These are phyloP conservation scores for Aegypius monachus DNA, from an alignment of 2,113 vertebrate genomes.

Conservation along the genomic window DNA sequence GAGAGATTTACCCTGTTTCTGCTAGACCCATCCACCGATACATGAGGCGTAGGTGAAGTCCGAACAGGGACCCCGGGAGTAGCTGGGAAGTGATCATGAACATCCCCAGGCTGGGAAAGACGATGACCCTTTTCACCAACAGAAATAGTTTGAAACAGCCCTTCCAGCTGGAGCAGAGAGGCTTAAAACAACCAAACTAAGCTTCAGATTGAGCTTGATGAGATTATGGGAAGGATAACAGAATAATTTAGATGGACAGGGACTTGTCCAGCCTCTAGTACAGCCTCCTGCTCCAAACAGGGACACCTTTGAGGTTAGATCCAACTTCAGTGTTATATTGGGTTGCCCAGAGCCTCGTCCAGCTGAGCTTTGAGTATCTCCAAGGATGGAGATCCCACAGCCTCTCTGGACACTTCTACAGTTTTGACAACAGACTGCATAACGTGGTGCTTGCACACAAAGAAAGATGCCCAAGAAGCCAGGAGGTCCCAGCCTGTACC, in stretches of 20 bases:
- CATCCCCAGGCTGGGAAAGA: neutral
- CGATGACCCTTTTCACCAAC: neutral
- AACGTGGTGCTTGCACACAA: accelerated
- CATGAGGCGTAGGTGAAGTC: neutral
- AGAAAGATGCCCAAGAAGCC: neutral
- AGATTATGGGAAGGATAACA: neutral
- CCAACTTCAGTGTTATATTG: neutral
- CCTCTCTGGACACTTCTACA: neutral
- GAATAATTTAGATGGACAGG: neutral
- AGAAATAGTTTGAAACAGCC: neutral
- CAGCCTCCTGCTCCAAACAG: neutral
- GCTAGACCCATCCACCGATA: neutral
- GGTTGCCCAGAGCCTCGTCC: neutral
- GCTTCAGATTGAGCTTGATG: neutral
- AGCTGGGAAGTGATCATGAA: neutral
- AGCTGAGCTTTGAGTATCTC: neutral
- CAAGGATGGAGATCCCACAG: neutral
- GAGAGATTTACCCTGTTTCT: neutral
- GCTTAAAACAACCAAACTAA: neutral
- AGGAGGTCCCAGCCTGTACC: neutral
- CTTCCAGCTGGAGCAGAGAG: neutral
- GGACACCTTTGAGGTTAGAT: neutral
- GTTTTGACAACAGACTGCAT: neutral
- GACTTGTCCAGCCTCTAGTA: neutral
- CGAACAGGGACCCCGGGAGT: neutral